Base-by-base conservation (phyloP, 2,113 vertebrate genomes). In the Enhydra lutris region DNA sequence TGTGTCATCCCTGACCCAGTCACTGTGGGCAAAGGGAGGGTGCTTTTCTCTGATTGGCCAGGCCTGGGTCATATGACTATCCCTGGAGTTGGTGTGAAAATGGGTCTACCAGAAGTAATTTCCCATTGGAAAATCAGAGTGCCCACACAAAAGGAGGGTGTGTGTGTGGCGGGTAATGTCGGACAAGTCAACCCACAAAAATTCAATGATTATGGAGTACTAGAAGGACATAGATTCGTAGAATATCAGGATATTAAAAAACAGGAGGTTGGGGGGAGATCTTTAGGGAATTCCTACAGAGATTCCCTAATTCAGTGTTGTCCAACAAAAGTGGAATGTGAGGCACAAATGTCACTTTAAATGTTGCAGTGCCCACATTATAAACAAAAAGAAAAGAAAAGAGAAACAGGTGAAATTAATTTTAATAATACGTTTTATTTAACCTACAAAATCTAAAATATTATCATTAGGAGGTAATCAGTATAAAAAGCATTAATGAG, bases 21-120 rank as follows among this genome's bases (percentile, higher is more conserved):
- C 92, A n/a, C 39, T 2, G 65, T 10, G 34, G 29, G 3, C 36
- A 42, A 74, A 87, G 90, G 50, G 24, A 71, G 21, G 18, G 3
- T 6, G 13, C 39, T 94, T 55, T 79, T 45, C 29, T 93, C 61
- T 96, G 67, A 96, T 83, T 73, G 94, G 36, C n/a, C 61, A 83
- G 93, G 17, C 47, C 47, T 39, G 29, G 71, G 42, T 47, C 57
- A 17, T 24, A 13, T 24, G 71, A 2, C 57, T 4, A 0, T 14
- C 15, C 18, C 1, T 59, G 0, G 6, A 15, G 3, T 26, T 26
- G 29, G 9, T 31, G 9, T 7, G 7, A 69, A 63, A 36, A 24
- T 57, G 61, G 42, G 8, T 84, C 61, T 67, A 3, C 0, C 8
- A 1, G 4, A 84, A 14, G 12, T 9, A 45, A 34, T 47, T 74